Percentiles rank a stretch among this genome's conserved stretches.
Evolutionary conservation across 2,888 invertebrate species (phyloP).

Genomic region (Syritta pipiens): DNA sequence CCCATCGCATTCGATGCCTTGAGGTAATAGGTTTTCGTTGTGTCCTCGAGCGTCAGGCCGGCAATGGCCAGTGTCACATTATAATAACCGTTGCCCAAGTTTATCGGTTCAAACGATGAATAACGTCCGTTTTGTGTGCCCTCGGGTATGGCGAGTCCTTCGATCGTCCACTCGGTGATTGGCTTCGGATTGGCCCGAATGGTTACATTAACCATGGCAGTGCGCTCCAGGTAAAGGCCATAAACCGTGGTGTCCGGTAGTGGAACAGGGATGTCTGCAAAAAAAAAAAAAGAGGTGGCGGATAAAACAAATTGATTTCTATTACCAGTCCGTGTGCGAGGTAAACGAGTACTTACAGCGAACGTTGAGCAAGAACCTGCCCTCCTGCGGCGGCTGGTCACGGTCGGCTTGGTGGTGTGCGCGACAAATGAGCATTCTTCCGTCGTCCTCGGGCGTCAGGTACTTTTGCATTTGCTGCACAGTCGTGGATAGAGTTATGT

Average conservation of each 20-base stretch:
- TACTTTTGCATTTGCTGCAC: conserved; percentile 84
- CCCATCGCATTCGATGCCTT: conserved; percentile 86
- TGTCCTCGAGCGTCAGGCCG: conserved; percentile 86
- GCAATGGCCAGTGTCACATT: conserved; percentile 84
- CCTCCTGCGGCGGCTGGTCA: conserved; percentile 76
- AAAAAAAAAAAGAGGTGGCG: not conserved
- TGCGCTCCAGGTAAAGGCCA: conserved; percentile 86
- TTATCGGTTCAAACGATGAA: conserved; percentile 75
- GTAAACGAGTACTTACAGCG: conserved; percentile 83
- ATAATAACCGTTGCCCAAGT: conserved; percentile 83
- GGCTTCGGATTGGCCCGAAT: conserved; percentile 87
- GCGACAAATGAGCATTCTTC: conserved; percentile 83
- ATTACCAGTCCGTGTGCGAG: conserved; percentile 9
- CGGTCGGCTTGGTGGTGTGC: conserved; percentile 82
- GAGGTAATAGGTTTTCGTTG: conserved; percentile 85
- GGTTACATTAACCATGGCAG: conserved; percentile 87
- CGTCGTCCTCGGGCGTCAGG: conserved; percentile 84
- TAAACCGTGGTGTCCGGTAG: conserved; percentile 84
- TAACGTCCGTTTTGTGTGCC: conserved; percentile 78
- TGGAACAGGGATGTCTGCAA: conserved; percentile 84
- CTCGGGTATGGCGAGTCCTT: conserved; percentile 81
- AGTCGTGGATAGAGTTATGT: conserved; percentile 83
- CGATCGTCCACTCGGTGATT: conserved; percentile 84
- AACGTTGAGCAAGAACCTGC: conserved; percentile 80
- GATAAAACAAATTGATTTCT: conserved; percentile 6